Evolutionary conservation across 2,888 invertebrate genomes (phyloP).

Genomic region (Chydorus sphaericus): DNA sequence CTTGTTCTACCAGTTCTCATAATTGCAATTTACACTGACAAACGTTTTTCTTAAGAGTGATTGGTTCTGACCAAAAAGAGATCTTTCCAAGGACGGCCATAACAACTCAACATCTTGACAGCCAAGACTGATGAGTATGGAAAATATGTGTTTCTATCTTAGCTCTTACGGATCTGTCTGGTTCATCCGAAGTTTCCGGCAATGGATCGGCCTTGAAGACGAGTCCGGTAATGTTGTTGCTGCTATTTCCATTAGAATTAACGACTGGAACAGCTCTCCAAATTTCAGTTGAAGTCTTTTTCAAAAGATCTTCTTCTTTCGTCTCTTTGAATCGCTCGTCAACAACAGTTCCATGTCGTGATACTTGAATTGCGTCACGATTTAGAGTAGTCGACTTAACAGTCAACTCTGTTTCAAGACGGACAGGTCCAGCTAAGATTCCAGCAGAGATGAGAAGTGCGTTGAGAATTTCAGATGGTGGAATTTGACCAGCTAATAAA

Average conservation of each 20-base stretch:
- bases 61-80: too few species aligned
- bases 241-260: neutral
- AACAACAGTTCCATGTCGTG: constrained; percentile 46
- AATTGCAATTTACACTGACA: too few species aligned
- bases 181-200: neutral
- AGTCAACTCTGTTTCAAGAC: constrained; percentile 51
- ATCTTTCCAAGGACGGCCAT: too few species aligned
- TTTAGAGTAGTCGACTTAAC: constrained; percentile 54
- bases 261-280: constrained; percentile 18
- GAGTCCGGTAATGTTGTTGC: neutral
- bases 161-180: too few species aligned
- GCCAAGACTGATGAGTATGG: too few species aligned
- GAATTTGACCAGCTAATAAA: constrained; percentile 42
- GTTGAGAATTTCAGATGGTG: constrained; percentile 53
- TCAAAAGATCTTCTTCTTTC: constrained; percentile 53
- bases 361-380: constrained; percentile 51
- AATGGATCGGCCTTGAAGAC: neutral
- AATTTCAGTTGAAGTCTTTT: constrained; percentile 30
- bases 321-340: constrained; percentile 53
- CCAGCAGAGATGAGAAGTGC: constrained; percentile 50
- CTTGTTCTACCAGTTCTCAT: too few species aligned
- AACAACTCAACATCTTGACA: too few species aligned
- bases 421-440: constrained; percentile 43
- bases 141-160: too few species aligned
- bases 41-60: too few species aligned